phyloP scores from a whole-genome alignment of 2,797 vertebrate species.

The Sorex maritimensis region DNA sequence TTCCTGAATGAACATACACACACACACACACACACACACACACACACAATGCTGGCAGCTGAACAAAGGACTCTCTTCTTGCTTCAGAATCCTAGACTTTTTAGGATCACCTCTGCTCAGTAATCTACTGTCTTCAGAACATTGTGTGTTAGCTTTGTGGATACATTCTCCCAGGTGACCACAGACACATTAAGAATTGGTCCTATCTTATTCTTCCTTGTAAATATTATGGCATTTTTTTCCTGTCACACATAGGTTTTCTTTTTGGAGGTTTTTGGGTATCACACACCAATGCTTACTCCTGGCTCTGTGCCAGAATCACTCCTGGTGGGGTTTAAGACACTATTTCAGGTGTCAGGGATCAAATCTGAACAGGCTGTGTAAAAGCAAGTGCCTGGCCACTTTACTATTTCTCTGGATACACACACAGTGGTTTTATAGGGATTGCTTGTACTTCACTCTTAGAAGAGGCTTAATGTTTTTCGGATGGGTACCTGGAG shows the following conservation, averaged over 20 bases:
- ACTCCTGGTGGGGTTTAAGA: no score
- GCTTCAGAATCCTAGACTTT: background rate
- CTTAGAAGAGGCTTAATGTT: background rate
- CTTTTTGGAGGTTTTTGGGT: no score
- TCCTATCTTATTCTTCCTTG: slow-evolving; percentile 16
- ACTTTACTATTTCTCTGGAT: no score
- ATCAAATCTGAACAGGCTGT: no score
- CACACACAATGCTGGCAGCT: background rate
- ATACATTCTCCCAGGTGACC: background rate
- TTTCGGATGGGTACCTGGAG: background rate
- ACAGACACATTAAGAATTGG: background rate
- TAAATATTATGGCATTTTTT: background rate
- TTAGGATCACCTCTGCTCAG: background rate
- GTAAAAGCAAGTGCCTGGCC: no score
- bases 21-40: background rate
- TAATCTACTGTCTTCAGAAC: background rate
- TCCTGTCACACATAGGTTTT: no score
- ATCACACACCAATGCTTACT: no score
- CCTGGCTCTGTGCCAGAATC: no score
- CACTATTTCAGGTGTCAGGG: no score
- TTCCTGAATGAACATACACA: background rate
- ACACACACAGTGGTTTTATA: background rate
- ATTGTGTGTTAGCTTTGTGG: background rate
- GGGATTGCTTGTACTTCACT: background rate
- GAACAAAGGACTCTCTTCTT: slow-evolving; percentile 62